phyloP scores from a whole-genome alignment of 2,888 invertebrate genomes.

The Meta bourneti region DNA sequence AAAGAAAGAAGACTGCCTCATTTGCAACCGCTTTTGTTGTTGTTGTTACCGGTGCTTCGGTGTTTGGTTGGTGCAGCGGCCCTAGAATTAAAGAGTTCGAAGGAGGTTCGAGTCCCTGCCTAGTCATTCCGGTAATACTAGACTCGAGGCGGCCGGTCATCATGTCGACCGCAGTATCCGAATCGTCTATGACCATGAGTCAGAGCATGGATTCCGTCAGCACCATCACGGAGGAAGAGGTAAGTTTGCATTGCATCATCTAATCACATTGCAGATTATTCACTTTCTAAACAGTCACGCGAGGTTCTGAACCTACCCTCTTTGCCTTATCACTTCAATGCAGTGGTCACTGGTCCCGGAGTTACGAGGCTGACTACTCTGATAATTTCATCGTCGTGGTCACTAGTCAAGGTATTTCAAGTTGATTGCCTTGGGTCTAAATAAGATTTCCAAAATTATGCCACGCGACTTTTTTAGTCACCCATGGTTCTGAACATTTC shows the following conservation, averaged over 20 bases:
- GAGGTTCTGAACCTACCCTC: too few relatives aligned
- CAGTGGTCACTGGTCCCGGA: too few relatives aligned
- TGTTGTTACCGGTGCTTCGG: background rate
- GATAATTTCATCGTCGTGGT: too few relatives aligned
- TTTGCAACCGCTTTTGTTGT: background rate
- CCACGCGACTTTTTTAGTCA: too few relatives aligned
- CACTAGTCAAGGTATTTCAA: too few relatives aligned
- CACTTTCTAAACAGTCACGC: too few relatives aligned
- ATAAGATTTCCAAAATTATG: too few relatives aligned
- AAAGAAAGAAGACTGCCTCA: background rate
- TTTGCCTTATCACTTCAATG: too few relatives aligned
- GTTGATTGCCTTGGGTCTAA: too few relatives aligned
- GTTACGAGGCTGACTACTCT: too few relatives aligned
- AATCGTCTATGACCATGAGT: constrained; percentile 73
- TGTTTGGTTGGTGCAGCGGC: background rate
- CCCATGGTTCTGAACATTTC: too few relatives aligned
- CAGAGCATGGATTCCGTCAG: constrained; percentile 77
- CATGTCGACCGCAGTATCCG: constrained; percentile 74
- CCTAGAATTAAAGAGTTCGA: background rate
- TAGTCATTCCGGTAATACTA: constrained; percentile 72
- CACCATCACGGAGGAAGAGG: constrained; percentile 77
- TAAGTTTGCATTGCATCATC: constrained; percentile 1
- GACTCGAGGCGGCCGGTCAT: constrained; percentile 67
- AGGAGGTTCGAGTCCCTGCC: constrained; percentile 24
- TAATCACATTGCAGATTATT: too few relatives aligned